A percentile compares a stretch with the other conserved stretches of the same genome.
These are phyloP conservation scores for Drosophila bocqueti DNA, from an alignment of 1,140 invertebrate species.

Conservation along the genomic window DNA sequence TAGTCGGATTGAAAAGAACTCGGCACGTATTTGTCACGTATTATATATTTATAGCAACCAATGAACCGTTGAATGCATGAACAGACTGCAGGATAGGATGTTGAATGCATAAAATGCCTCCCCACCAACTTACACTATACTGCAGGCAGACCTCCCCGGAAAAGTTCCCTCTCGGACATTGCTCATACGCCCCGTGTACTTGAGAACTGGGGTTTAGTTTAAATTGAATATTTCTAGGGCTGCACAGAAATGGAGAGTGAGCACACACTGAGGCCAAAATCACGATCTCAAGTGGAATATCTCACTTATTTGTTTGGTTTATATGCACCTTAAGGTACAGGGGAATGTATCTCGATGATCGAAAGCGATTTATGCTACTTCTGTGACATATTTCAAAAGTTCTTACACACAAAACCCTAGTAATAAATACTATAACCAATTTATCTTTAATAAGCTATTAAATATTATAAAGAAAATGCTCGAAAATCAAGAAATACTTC, in stretches of 20 bases:
- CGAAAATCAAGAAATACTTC: background rate
- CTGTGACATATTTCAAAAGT: accelerated
- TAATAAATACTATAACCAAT: background rate
- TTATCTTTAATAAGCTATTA: background rate
- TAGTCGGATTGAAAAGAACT: conserved; percentile 76
- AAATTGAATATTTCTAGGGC: conserved; percentile 68
- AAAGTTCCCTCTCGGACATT: conserved; percentile 42
- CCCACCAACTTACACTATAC: conserved; percentile 5
- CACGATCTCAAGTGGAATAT: background rate
- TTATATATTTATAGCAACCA: conserved; percentile 84
- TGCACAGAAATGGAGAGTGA: conserved; percentile 2
- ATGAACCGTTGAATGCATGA: conserved; percentile 82
- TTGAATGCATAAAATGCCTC: conserved; percentile 73
- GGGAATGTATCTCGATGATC: background rate
- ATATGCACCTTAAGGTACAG: too few species aligned
- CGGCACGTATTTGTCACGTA: conserved; percentile 83
- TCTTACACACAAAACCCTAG: background rate
- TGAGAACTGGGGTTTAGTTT: conserved; percentile 69
- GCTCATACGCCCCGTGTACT: conserved; percentile 73
- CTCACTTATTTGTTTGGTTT: background rate
- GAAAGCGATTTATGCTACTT: background rate
- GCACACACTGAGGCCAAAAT: conserved; percentile 12
- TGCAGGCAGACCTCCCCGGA: background rate
- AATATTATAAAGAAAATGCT: background rate
- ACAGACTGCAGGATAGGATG: conserved; percentile 49